Base-by-base conservation (phyloP, 1,140 invertebrate genomes). In the Euura saliciscinereae region DNA sequence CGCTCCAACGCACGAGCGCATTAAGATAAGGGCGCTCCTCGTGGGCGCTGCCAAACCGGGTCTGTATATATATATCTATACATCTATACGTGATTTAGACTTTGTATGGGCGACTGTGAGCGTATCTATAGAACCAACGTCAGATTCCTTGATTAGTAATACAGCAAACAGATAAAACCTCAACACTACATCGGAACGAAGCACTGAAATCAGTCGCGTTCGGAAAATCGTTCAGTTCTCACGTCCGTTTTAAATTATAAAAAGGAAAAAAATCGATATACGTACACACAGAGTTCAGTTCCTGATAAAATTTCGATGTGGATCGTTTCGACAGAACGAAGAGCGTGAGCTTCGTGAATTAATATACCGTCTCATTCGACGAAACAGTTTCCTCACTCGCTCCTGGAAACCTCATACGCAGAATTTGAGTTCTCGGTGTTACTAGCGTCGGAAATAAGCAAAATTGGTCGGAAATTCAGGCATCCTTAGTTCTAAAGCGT, bases 121-220 rank as follows among this genome's bases (percentile, higher is more conserved):
- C 51, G 13, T 6, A 59, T 59, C 13, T 59, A 59, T 59, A 59
- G 51, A 59, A 6, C 13, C 13, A 8, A 59, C 11, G 8, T 3
- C 13, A 3, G 51, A n/a, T 59, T 59, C 51, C 8, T 59, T n/a
- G 51, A 59, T 59, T 59, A 59, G 13, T 59, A 59, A 59, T n/a
- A 59, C 10, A 59, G 51, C 51, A 59, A 59, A 59, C 51, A 59
- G 51, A 59, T 59, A 59, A 59, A 59, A 59, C 51, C 51, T 59
- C 13, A n/a, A 59, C 10, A 11, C 13, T n/a, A n/a, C n/a, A n/a
- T n/a, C n/a, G n/a, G n/a, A n/a, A n/a, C n/a, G n/a, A n/a, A n/a
- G n/a, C n/a, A n/a, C n/a, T n/a, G n/a, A n/a, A n/a, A 8, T 3
- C 51, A 59, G 51, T 59, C 10, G 51, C 0, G 5, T 59, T 59